Conservation (phyloP, 1,140 invertebrate species). For the Hypsibius dujardini region DNA sequence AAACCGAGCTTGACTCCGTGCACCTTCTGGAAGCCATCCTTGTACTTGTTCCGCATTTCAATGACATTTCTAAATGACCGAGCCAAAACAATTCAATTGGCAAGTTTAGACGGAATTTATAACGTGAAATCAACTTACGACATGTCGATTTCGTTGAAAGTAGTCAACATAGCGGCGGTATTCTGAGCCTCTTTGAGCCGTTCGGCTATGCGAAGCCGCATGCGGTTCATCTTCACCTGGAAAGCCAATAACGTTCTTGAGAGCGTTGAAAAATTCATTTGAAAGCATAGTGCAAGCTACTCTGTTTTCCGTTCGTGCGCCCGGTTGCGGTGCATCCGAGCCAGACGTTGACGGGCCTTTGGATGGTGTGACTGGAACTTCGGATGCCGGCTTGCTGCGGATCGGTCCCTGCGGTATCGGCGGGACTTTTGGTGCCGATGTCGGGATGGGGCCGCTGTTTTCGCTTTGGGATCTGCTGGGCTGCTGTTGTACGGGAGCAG, state of each 20-base stretch:
- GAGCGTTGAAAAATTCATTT: neutral
- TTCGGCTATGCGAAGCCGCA: slow-evolving; percentile 82
- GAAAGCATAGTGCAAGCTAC: neutral
- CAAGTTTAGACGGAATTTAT: neutral
- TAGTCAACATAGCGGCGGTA: slow-evolving; percentile 94
- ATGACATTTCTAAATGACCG: slow-evolving; percentile 56
- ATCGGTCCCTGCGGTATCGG: neutral
- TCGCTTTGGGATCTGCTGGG: neutral
- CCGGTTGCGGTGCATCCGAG: neutral
- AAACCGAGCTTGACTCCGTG: slow-evolving; percentile 91
- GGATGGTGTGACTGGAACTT: neutral
- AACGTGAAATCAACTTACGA: slow-evolving; percentile 42
- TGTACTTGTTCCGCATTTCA: slow-evolving; percentile 72
- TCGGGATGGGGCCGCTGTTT: neutral
- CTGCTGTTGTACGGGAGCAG: neutral
- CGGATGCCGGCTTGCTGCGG: neutral
- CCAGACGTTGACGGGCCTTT: neutral
- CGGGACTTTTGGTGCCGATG: neutral
- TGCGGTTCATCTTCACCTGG: slow-evolving; percentile 89
- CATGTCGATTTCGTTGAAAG: slow-evolving; percentile 99
- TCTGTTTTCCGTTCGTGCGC: neutral
- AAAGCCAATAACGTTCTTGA: neutral
- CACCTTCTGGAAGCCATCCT: slow-evolving; percentile 73
- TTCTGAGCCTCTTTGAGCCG: slow-evolving; percentile 96
- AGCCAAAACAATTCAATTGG: slow-evolving; percentile 19